Evolutionary conservation across 92 coral and sea anemone species (phyloP).

Genomic region (Micromussa lordhowensis): DNA sequence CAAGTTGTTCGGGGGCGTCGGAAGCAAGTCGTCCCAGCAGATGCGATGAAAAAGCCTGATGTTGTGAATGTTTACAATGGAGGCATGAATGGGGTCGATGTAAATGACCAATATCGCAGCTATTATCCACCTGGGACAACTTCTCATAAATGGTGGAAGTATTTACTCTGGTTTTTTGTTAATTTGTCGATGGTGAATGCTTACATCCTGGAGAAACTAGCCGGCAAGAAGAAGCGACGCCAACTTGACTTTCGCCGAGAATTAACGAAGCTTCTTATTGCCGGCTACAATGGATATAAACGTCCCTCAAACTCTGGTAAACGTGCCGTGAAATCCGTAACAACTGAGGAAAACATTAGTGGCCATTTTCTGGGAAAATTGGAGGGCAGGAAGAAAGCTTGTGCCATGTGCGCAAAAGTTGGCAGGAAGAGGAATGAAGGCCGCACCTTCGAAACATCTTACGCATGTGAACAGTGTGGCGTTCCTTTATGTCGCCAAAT

Average conservation of each 20-base stretch:
- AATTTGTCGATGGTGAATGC: conserved; percentile 56
- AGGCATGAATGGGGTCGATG: no score
- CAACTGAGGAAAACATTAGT: no score
- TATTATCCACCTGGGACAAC: no score
- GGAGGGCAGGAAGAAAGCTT: no score
- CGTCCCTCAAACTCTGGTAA: neutral
- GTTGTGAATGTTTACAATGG: neutral
- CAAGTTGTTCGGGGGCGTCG: neutral
- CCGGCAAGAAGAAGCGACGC: conserved; percentile 2
- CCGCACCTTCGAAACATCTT: no score
- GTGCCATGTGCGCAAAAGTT: no score
- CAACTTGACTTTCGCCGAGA: conserved; percentile 48
- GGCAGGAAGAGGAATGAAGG: no score
- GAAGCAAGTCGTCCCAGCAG: conserved; percentile 2
- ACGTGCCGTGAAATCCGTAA: neutral
- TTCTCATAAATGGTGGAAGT: conserved; percentile 66
- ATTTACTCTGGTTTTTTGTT: conserved; percentile 51
- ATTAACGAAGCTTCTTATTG: conserved; percentile 30
- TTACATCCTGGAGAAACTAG: conserved; percentile 41
- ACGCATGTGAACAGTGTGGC: no score
- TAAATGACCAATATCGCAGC: no score
- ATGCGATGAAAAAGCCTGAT: conserved; percentile 5
- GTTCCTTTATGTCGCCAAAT: no score
- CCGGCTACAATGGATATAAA: conserved; percentile 33
- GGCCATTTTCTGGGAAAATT: no score